Base-by-base conservation (phyloP, 1,140 invertebrate species). In the Amyelois transitella region DNA sequence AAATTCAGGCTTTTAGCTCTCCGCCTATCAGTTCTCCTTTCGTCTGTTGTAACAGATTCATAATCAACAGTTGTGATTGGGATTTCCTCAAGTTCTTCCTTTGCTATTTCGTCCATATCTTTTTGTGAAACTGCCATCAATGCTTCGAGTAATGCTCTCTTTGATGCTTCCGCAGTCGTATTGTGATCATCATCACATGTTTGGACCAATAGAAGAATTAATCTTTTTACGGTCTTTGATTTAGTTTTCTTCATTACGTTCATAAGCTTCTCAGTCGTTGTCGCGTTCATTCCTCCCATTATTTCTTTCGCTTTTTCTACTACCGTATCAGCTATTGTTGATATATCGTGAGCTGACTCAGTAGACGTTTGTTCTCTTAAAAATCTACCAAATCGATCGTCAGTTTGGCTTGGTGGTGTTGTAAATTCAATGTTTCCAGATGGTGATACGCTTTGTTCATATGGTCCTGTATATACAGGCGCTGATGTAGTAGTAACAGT, bases 181-280 rank as follows among this genome's bases (percentile, higher is more conserved):
- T 93, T 88, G 68, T 94, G 85, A 80, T 93, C 90, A 69, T 93
- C 92, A 56, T 92, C 93, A 68, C 94, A 94, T 51, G 94, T 94
- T 62, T 92, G 94, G 8, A 96, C 94, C 54, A 96, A 81, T 10
- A 96, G 75, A 7, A 96, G 75, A 28, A 96, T 92, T 12, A 96
- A 77, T 47, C 94, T 91, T 53, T 93, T 89, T 0, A 95, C 93
- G 0, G 93, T 93, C 43, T 92, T 92, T 73, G 95, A 95, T 54
- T 90, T 92, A 2, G 94, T 94, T 77, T 94, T 92, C 64, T 93
- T 92, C 94, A 96, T 95, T 5, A 94, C 92, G 55, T 92, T 91
- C 90, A 94, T 93, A 38, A 95, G 77, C 48, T 93, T 93, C 65
- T 93, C 90, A 0, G 92, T 91, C 62, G 93, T 93, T 0, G 93